phyloP scores from a whole-genome alignment of 2,113 vertebrate species.

The Kobus ellipsiprymnus region DNA sequence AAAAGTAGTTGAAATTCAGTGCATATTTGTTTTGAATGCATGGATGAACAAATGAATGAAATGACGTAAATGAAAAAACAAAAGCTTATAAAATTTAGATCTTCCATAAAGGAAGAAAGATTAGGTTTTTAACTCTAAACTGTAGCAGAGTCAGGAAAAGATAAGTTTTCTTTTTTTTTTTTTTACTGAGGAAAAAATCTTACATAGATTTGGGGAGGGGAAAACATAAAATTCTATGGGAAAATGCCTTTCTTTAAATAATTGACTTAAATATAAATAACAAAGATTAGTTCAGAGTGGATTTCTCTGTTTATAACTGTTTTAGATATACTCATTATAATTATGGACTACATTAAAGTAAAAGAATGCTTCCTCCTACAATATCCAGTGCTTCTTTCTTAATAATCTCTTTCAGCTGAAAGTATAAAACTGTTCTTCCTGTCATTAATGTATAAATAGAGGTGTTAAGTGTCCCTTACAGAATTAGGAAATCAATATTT shows the following conservation, averaged over 20 bases:
- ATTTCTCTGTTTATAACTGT: conserved; percentile 36
- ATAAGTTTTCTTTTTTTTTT: background rate
- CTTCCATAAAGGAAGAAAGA: background rate
- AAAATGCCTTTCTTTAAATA: background rate
- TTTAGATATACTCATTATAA: conserved; percentile 59
- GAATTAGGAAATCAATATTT: conserved; percentile 61
- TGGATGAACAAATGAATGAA: background rate
- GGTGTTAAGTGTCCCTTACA: conserved; percentile 45
- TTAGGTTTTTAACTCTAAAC: background rate
- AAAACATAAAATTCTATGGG: background rate
- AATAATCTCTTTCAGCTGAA: conserved; percentile 64
- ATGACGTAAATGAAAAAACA: background rate
- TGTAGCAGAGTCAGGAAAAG: background rate
- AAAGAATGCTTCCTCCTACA: conserved; percentile 45
- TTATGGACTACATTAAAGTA: conserved; percentile 59
- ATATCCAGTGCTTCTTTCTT: conserved; percentile 39
- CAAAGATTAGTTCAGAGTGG: background rate
- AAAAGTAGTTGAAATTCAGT: background rate
- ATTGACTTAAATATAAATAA: conserved; percentile 7
- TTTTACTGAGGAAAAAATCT: background rate
- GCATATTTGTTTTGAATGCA: background rate
- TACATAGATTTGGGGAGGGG: background rate
- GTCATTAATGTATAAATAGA: conserved; percentile 57
- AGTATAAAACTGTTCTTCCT: conserved; percentile 34
- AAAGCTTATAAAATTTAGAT: background rate